Evolutionary conservation across 2,113 vertebrate species (phyloP), one percentile per base, ranked within the genome.

Genomic region (Pionites leucogaster): DNA sequence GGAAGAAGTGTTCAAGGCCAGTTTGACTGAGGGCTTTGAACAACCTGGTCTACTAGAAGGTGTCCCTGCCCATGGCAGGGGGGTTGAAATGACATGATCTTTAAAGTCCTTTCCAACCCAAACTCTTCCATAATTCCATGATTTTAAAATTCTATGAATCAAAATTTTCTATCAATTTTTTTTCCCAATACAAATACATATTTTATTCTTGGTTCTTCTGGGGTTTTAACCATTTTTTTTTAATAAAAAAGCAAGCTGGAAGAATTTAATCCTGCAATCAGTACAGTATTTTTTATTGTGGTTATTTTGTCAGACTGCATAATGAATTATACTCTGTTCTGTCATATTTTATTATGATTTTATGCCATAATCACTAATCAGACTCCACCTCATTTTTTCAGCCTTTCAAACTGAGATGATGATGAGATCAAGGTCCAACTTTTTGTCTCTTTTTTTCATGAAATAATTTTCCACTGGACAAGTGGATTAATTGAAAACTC

Each of bases 341-440:
- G 17, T 16, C 8, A 11, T 67, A 33, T 63, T 87, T 94, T 75
- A 9, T 47, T 41, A 35, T 23, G 2, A 22, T 75, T 90, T 89
- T 72, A 71, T 74, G 17, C 77, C 41, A 87, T 53, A 83, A 37
- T 14, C 8, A 35, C 25, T 60, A 42, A 78, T 29, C 17, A 76
- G 4, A 59, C 4, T 85, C 17, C 13, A 46, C 14, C 7, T 77
- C 10, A 50, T 39, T 84, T 78, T 83, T 78, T 65, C 31, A 57
- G 0, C 7, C 8, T 71, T 39, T 76, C 35, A 46, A 59, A 8
- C 4, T 39, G 6, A 6, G 9, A 63, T 37, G 17, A 35, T 39
- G 42, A 39, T 4, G 17, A 63, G 22, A 57, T 44, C 0, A 1
- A 59, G 25, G 68, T 63, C 12, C 9, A 27, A 3, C 4, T n/a